Conservation (phyloP, 37 sponge, comb jelly and placozoan genomes). For the Oopsacas minuta region DNA sequence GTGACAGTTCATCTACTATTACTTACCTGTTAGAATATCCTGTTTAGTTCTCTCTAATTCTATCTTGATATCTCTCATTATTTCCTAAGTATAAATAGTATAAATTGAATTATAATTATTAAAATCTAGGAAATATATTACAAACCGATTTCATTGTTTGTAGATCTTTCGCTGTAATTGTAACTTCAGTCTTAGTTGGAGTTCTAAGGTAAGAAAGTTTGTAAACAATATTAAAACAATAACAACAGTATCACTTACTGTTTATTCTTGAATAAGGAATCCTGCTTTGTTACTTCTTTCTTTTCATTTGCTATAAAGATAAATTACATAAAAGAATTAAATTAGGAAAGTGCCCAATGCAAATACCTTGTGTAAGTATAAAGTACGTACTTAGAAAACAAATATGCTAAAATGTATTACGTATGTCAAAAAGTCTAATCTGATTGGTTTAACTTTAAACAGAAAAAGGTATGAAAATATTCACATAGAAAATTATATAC, state of each 20-base stretch:
- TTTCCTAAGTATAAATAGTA: not conserved
- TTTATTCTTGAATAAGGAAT: not conserved
- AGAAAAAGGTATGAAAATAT: no score
- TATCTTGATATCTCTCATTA: not conserved
- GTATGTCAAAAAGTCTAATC: no score
- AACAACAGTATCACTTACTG: not conserved
- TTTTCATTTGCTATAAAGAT: not conserved
- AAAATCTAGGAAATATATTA: not conserved
- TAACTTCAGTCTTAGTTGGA: not conserved
- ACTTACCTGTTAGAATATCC: not conserved
- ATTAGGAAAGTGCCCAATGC: no score
- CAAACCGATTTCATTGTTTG: constrained; percentile 2
- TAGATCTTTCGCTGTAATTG: not conserved
- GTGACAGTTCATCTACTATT: not conserved
- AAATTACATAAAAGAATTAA: no score
- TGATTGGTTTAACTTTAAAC: no score
- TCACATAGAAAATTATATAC: no score
- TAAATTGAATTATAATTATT: not conserved
- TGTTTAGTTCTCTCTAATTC: constrained; percentile 10
- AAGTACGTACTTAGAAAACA: not conserved
- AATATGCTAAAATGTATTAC: no score
- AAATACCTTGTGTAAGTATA: no score
- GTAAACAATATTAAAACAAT: not conserved
- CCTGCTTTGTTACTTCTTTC: not conserved
- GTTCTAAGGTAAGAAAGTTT: not conserved